phyloP scores from a whole-genome alignment of 2,888 invertebrate genomes.

The Patella pellucida region DNA sequence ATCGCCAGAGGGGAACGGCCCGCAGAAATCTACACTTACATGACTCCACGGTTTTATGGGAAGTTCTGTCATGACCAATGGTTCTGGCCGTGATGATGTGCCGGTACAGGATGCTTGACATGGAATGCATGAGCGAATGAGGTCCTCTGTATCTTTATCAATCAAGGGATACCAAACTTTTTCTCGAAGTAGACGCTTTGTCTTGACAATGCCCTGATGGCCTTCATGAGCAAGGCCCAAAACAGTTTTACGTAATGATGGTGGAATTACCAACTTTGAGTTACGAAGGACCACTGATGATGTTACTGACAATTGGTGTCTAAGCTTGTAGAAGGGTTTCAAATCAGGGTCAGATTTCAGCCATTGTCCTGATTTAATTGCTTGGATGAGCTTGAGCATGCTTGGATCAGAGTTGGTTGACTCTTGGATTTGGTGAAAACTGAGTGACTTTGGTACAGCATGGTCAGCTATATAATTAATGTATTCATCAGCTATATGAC shows the following conservation, averaged over 20 bases:
- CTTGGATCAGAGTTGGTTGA: constrained; percentile 23
- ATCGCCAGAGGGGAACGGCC: constrained; percentile 25
- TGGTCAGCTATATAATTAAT: constrained; percentile 25
- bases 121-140: constrained; percentile 25
- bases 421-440: no score
- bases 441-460: constrained; percentile 36
- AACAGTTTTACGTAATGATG: constrained; percentile 26
- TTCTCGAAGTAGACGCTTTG: constrained; percentile 35
- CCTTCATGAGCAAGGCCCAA: constrained; percentile 40
- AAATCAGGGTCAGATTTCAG: not conserved
- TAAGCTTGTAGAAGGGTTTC: not conserved
- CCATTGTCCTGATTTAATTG: constrained; percentile 29
- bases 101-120: constrained; percentile 13
- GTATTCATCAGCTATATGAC: constrained; percentile 1
- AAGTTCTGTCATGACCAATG: not conserved
- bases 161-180: constrained; percentile 32
- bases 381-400: constrained; percentile 29
- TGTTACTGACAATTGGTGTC: constrained; percentile 14
- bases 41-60: constrained; percentile 30
- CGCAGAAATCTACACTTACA: constrained; percentile 34
- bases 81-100: no score
- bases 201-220: constrained; percentile 41
- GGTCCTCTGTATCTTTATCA: constrained; percentile 8
- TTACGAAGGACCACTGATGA: constrained; percentile 21
- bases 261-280: constrained; percentile 32